Percentiles rank a stretch among this genome's conserved stretches.
Evolutionary conservation across 2,113 vertebrate species (phyloP).

Genomic region (Strigops habroptila): DNA sequence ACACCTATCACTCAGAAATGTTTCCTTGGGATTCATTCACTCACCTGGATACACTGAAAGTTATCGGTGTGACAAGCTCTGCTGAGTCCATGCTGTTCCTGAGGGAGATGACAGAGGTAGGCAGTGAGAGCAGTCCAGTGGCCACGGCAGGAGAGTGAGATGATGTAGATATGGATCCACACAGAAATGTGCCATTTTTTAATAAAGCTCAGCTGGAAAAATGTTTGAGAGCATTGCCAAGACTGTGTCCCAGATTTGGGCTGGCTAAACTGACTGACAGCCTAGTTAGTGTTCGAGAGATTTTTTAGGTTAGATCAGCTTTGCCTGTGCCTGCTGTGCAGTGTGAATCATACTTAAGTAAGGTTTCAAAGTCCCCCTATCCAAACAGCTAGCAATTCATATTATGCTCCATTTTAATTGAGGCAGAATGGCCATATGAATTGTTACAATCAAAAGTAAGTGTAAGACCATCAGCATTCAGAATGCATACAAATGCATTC

Average conservation of each 20-base stretch:
- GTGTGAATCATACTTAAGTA: neutral
- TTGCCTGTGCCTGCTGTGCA: neutral
- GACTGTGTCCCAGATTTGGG: neutral
- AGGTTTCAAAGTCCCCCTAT: neutral
- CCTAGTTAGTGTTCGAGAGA: neutral
- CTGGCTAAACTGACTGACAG: neutral
- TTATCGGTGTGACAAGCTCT: neutral
- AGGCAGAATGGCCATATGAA: neutral
- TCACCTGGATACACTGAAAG: neutral
- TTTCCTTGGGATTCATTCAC: neutral
- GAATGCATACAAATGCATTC: neutral
- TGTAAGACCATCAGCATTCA: neutral
- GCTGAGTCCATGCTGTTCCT: neutral
- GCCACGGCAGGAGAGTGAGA: fast-evolving
- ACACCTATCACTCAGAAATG: neutral
- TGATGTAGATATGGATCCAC: neutral
- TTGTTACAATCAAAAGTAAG: neutral
- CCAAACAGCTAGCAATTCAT: neutral
- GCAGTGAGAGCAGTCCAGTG: neutral
- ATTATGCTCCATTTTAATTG: neutral
- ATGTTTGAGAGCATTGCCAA: neutral
- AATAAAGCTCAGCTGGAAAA: neutral
- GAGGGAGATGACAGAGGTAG: neutral
- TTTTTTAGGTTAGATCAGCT: neutral
- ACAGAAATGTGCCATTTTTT: neutral